A percentile compares a stretch with the other conserved stretches of the same genome.
Conservation (phyloP, 1,140 invertebrate species). For the Cydia amplana region DNA sequence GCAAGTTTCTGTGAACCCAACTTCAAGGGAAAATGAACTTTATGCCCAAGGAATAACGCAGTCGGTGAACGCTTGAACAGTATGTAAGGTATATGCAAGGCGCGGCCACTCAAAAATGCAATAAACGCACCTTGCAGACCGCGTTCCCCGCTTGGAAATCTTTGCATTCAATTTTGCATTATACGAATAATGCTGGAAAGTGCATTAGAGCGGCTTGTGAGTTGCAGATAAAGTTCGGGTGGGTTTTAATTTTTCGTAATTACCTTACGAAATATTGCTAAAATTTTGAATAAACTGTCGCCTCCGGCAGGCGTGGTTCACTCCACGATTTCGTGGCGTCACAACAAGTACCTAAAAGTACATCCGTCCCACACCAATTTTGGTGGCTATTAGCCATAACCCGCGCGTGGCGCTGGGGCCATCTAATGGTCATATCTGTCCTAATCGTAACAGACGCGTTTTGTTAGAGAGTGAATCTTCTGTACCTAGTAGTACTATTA, state of each 20-base stretch:
- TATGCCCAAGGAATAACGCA: not conserved
- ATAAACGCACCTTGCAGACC: conserved; percentile 45
- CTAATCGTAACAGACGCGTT: no score
- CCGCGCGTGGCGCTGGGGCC: no score
- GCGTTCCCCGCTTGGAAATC: conserved; percentile 1
- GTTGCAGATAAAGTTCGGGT: not conserved
- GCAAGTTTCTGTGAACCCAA: not conserved
- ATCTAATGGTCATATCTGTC: no score
- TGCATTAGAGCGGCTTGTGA: not conserved
- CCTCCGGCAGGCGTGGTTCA: no score
- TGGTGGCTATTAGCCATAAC: no score
- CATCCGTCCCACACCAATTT: no score
- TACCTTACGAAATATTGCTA: no score
- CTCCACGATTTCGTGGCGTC: no score
- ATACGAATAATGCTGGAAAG: conserved; percentile 31
- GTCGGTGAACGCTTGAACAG: not conserved
- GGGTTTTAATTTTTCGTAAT: not conserved
- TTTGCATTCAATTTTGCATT: conserved; percentile 19
- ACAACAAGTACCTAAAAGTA: no score
- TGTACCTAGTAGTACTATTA: no score
- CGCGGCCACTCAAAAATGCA: conserved; percentile 46
- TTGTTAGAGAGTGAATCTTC: no score
- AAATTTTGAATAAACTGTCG: no score
- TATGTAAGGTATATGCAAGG: conserved; percentile 5
- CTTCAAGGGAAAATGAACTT: not conserved